phyloP scores from a whole-genome alignment of 23 tunicate genomes.

The Botrylloides violaceus region DNA sequence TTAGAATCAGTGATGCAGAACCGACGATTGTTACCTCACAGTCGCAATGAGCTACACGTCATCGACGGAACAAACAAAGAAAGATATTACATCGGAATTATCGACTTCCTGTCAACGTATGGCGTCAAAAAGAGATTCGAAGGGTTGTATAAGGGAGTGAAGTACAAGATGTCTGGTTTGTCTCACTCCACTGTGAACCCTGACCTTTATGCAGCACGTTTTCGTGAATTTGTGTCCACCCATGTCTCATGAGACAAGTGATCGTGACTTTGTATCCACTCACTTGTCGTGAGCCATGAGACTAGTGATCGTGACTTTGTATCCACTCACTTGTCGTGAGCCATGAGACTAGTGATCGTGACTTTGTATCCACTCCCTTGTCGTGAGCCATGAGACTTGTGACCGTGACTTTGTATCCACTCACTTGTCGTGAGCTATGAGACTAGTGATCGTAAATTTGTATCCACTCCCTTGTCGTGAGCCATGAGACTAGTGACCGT shows the following conservation, averaged over 20 bases:
- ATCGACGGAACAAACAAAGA: conserved; percentile 54
- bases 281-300: no score
- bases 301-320: no score
- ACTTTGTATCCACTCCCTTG: no score
- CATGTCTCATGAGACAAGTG: conserved; percentile 3
- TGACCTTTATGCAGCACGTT: conserved; percentile 51
- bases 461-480: no score
- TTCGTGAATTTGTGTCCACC: conserved; percentile 18
- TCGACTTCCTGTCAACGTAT: conserved; percentile 78
- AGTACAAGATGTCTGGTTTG: conserved; percentile 56
- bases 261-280: no score
- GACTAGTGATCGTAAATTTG: no score
- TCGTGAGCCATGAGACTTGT: no score
- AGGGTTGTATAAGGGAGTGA: conserved; percentile 53
- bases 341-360: no score
- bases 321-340: no score
- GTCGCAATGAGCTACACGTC: conserved; percentile 72
- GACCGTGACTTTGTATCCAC: no score
- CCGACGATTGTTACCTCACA: conserved; percentile 66
- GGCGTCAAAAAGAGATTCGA: conserved; percentile 59
- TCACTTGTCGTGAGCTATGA: no score
- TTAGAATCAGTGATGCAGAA: conserved; percentile 50
- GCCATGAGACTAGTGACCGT: no score
- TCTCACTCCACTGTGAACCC: conserved; percentile 74
- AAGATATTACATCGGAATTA: conserved; percentile 65